Base-by-base conservation (phyloP, 2,113 vertebrate species). In the Clupea harengus region DNA sequence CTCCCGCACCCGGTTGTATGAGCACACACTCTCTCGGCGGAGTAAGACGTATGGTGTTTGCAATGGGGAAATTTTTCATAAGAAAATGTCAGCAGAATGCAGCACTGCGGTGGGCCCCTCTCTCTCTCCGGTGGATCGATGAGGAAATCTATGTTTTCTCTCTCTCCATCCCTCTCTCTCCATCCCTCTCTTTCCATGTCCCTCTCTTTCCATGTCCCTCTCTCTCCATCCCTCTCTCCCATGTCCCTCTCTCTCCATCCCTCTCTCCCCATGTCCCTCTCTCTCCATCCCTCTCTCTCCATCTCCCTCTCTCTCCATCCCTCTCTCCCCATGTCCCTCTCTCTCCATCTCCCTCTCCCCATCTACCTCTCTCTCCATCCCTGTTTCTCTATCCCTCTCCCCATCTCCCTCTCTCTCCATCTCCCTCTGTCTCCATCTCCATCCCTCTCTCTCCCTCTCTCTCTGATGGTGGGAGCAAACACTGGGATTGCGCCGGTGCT, bases 11-110 rank as follows among this genome's bases (percentile, higher is more conserved):
- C 64, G 32, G 7, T 5, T 64, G 20, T 6, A n/a, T n/a, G 4
- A 64, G 20, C 5, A 64, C 9, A 54, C 52, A 17, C 17, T 54
- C 52, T 54, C 52, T 13, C 20, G 7, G n/a, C 1, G 64, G 7
- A 4, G 22, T 7, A 28, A 28, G n/a, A 10, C 64, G 22, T 72
- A 72, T 72, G 64, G 64, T 1, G 28, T 13, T 72, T 72, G 64
- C 7, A 72, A 28, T 25, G 64, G 64, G 22, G 28, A 32, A 25
- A 7, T 32, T 72, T 64, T 13, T 32, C 64, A 72, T 32, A 28
- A 28, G 64, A 72, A 72, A 72, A 72, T 67, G 64, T 72, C 64
- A 72, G 64, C 64, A 72, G 64, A 72, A 72, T 32, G 64, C 64
- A 28, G 64, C 64, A 72, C 64, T 72, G 64, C 25, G 64, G 64